Conservation (phyloP, 2,797 vertebrate genomes). For the Mycteria americana region DNA sequence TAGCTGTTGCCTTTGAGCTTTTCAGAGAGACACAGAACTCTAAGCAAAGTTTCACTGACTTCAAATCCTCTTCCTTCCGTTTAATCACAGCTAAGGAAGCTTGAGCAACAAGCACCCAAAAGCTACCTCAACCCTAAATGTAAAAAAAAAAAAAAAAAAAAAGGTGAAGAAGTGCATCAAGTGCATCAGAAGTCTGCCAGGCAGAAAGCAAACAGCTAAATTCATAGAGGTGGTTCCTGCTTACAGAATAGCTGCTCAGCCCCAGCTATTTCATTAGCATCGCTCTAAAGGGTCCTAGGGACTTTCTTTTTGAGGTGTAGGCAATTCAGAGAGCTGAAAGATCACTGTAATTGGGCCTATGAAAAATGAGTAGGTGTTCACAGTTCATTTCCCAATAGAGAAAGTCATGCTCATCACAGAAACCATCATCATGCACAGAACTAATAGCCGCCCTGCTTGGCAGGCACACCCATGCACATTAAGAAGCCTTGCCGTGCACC, state of each 20-base stretch:
- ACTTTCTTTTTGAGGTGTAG: constrained; percentile 32
- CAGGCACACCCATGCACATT: constrained; percentile 42
- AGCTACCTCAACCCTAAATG: not conserved
- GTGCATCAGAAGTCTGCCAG: not conserved
- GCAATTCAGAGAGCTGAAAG: constrained; percentile 46
- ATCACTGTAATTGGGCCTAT: constrained; percentile 56
- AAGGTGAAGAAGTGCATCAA: not conserved
- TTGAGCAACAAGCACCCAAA: not conserved
- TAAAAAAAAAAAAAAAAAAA: not conserved
- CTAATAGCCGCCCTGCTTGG: constrained; percentile 7
- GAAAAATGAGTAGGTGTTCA: constrained; percentile 66
- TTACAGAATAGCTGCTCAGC: constrained; percentile 1
- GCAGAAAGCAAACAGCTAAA: constrained; percentile 17
- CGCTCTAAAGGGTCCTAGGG: constrained; percentile 37
- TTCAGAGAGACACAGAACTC: not conserved
- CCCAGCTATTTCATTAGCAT: constrained; percentile 43
- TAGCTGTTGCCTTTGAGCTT: not conserved
- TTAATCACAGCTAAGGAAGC: not conserved
- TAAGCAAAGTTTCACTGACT: not conserved
- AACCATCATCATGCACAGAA: constrained; percentile 5
- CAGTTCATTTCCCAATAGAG: constrained; percentile 66
- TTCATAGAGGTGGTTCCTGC: not conserved
- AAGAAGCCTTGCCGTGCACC: not conserved
- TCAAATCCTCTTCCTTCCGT: not conserved
- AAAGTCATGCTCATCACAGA: constrained; percentile 55